phyloP scores from a whole-genome alignment of 1,140 invertebrate genomes.

The Pseudomyrmex cubaensis region DNA sequence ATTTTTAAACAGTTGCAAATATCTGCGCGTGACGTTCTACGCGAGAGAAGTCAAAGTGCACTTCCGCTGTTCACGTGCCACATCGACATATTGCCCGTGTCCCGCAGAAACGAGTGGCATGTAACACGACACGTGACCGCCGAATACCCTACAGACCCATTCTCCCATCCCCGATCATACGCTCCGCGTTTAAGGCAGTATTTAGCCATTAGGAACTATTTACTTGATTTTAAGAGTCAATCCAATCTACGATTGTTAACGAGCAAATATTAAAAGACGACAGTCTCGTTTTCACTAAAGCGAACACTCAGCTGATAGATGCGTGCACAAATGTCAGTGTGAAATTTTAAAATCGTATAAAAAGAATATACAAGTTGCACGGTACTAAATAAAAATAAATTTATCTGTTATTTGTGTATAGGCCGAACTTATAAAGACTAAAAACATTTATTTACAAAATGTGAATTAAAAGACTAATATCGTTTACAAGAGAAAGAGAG shows the following conservation, averaged over 20 bases:
- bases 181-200: conserved; percentile 66
- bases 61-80: conserved; percentile 78
- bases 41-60: conserved; percentile 37
- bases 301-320: not conserved
- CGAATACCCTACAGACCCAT: conserved; percentile 69
- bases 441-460: too few relatives aligned
- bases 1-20: conserved; percentile 12
- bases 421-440: too few relatives aligned
- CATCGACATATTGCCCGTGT: conserved; percentile 79
- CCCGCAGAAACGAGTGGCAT: conserved; percentile 73
- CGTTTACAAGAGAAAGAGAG: not conserved
- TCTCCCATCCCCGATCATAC: conserved; percentile 48
- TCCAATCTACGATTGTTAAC: conserved; percentile 23
- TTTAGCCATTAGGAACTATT: conserved; percentile 82
- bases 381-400: too few relatives aligned
- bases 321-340: too few relatives aligned
- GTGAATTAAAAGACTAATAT: not conserved
- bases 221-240: conserved; percentile 82
- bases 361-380: too few relatives aligned
- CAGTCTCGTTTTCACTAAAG: conserved; percentile 7
- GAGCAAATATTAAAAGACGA: conserved; percentile 36
- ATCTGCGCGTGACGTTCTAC: conserved; percentile 8
- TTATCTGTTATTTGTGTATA: too few relatives aligned
- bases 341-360: too few relatives aligned
- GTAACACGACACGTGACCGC: conserved; percentile 83